Base-by-base conservation (phyloP, 2,797 vertebrate species). In the Catamblyrhynchus diadema region DNA sequence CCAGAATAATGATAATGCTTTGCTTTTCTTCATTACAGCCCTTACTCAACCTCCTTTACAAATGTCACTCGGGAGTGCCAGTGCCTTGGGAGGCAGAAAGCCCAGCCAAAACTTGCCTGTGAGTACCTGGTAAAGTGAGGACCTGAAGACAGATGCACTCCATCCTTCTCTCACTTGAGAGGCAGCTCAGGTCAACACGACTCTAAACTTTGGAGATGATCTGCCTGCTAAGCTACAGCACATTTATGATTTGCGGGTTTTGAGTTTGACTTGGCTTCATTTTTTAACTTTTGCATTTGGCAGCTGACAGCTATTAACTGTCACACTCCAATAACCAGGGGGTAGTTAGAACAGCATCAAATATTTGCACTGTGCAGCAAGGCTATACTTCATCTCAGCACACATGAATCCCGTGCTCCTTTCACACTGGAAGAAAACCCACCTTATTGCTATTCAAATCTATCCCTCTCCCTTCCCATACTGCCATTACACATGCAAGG, bases 261-360 rank as follows among this genome's bases (percentile, higher is more conserved):
- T 56, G 47, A 66, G 69, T 82, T 87, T 88, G 95, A 92, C 88
- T 94, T 93, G 93, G 95, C 92, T 95, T 95, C 95, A 88, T 96
- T 97, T 97, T 95, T 95, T 90, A 96, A 95, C 94, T 96, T 96
- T 91, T 82, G 71, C 57, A 21, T 86, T 96, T 96, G 94, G 97
- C 96, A 96, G 93, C 94, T 92, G 94, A 96, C 2, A 32, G 93
- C 95, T 97, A 97, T 97, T 96, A 97, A 93, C 94, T 86, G 92
- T 97, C 96, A 97, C 94, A 97, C 93, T 97, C 90, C 94, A 95
- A 94, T 92, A 96, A 96, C 87, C 90, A 90, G 84, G 90, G 90
- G 94, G 92, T 96, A 96, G 93, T 96, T 96, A 95, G 93, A 94
- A 94, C 70, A 93, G 94, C 87, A 91, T 97, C 96, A 97, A 97